Evolutionary conservation across 2,888 invertebrate species (phyloP), one percentile per base, ranked within the genome.

Genomic region (Agrotis ipsilon): DNA sequence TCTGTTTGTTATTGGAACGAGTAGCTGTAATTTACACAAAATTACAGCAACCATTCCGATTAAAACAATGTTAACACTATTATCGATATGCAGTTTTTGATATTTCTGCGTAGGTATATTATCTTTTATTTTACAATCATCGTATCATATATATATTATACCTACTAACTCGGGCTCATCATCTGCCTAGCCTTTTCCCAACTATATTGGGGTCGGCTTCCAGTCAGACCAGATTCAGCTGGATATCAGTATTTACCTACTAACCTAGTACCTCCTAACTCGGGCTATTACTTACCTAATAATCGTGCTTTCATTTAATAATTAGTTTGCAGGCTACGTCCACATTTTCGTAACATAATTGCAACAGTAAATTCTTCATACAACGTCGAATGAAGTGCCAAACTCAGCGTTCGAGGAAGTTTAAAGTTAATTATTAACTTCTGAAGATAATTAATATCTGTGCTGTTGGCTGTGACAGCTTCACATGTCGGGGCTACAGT

Each of bases 361-460:
- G 90, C 89, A 86, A 85, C 87, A 83, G 86, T 90, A 91, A 93
- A 92, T 92, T 92, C 88, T 89, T 87, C 86, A 83, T 86, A 88
- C 86, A 83, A 85, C 89, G 86, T 81, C 75, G 87, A 90, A 88
- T 89, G 88, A 91, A 91, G 88, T 92, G 92, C 88, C 93, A 93
- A 93, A 93, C 91, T 93, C 92, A 90, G 92, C 88, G 89, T 84
- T 89, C 86, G 87, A 83, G 86, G 63, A 93, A 94, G 88, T 94
- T 92, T 88, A 90, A 92, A 94, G 91, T 93, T 94, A 92, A 94
- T 94, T 92, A 94, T 92, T 89, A 92, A 94, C 87, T 94, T 92
- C 84, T 84, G 87, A 89, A 90, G 91, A 92, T 93, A 93, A 94
- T 94, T 93, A 92, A 94, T 93, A 93, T 92, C 89, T 86, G 84